Percentiles rank a stretch among this genome's conserved stretches.
Evolutionary conservation across 1,140 invertebrate species (phyloP).

Genomic region (Drosophila lowei): DNA sequence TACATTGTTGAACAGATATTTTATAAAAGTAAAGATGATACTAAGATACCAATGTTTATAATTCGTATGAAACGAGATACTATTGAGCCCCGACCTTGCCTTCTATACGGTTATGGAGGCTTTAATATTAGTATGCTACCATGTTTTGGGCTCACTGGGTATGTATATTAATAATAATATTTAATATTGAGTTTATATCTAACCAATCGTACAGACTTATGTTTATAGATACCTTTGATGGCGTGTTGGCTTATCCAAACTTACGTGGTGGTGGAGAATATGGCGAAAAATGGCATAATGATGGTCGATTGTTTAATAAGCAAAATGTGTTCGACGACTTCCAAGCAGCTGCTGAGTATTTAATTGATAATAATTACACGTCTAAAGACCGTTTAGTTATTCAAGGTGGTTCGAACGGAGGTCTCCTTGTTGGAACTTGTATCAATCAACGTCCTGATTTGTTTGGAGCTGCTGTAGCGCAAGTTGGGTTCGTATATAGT

Average conservation of each 20-base stretch:
- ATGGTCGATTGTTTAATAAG: slow-evolving; percentile 94
- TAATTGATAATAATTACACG: slow-evolving; percentile 93
- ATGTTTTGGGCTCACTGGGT: slow-evolving; percentile 85
- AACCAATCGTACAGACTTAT: slow-evolving; percentile 84
- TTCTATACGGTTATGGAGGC: slow-evolving; percentile 98
- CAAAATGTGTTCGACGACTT: slow-evolving; percentile 99
- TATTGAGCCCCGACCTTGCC: slow-evolving; percentile 88
- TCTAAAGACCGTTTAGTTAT: slow-evolving; percentile 90
- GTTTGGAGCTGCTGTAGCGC: slow-evolving; percentile 94
- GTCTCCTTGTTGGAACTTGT: slow-evolving; percentile 95
- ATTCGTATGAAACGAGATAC: slow-evolving; percentile 90
- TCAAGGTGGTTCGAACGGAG: slow-evolving; percentile 98
- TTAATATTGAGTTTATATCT: no score
- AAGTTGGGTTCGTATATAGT: slow-evolving; percentile 91
- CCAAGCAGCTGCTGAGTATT: slow-evolving; percentile 94
- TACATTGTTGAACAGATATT: slow-evolving; percentile 96
- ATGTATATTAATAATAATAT: not conserved
- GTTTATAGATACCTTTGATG: slow-evolving; percentile 95
- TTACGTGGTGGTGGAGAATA: slow-evolving; percentile 99
- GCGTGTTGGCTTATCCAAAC: slow-evolving; percentile 95
- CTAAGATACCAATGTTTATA: slow-evolving; percentile 98
- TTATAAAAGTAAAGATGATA: slow-evolving; percentile 97
- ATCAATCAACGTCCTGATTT: slow-evolving; percentile 98
- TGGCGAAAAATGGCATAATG: slow-evolving; percentile 98
- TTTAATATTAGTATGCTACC: slow-evolving; percentile 97